Evolutionary conservation across 2,113 vertebrate species (phyloP), one percentile per base, ranked within the genome.

Genomic region (Edolisoma coerulescens): DNA sequence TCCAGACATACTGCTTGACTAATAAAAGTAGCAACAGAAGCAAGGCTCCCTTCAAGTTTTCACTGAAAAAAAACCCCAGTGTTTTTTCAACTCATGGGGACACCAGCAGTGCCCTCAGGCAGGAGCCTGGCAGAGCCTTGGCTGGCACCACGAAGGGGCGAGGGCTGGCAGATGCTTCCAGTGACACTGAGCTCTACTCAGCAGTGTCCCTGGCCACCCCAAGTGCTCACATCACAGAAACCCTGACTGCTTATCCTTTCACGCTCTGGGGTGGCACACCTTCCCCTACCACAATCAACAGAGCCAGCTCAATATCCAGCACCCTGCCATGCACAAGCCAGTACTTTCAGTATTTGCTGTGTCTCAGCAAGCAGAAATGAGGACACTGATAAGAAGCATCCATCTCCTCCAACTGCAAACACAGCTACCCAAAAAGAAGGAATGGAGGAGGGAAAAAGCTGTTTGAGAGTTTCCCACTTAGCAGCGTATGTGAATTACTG

Each of bases 141-240:
- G n/a, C 47, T 57, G 86, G 70, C 56, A 59, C 13, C 2, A 2
- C 0, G 2, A 87, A 78, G 30, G 73, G 33, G 13, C 0, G 0
- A 83, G 22, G 33, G 33, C 63, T 64, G 64, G 41, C 24, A 60
- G n/a, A 15, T 11, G 49, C 45, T 81, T 68, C 57, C 71, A 85
- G 47, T 1, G 3, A 59, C 10, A 35, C 44, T 35, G 54, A 81
- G 45, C 27, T 73, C 41, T 73, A 59, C 19, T 19, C 14, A 73
- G 44, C 44, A 69, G 33, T 16, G 32, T 41, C 23, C 14, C 4
- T 2, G 5, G 32, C 37, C 41, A 65, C 45, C 50, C 50, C 45
- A 80, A 69, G 76, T 8, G 28, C 16, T 69, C 63, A 80, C 16
- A 27, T 41, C 77, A 78, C 27, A 67, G 64, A 81, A 87, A 44